Percentiles rank a stretch among this genome's conserved stretches.
These are phyloP conservation scores for Ptychoptera albimana DNA, from an alignment of 2,888 invertebrate genomes.

Conservation along the genomic window DNA sequence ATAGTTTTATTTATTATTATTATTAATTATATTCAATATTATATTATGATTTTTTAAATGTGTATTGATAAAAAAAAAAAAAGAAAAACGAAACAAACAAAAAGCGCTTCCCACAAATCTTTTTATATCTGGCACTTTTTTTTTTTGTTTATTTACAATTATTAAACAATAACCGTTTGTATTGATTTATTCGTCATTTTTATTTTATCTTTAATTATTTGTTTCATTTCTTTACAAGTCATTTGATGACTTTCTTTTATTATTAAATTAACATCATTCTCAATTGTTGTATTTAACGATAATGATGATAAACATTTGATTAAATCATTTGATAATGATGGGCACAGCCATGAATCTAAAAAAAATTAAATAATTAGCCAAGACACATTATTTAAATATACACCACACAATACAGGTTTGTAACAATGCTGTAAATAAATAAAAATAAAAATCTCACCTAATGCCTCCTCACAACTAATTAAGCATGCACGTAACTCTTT, in stretches of 20 bases:
- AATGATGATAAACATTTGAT: slow-evolving; percentile 28
- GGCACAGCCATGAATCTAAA: slow-evolving; percentile 23
- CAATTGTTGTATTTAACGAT: slow-evolving; percentile 27
- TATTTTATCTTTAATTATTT: slow-evolving; percentile 28
- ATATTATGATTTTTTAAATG: no score
- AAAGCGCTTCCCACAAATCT: background rate
- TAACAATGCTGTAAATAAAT: no score
- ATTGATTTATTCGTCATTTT: slow-evolving; percentile 26
- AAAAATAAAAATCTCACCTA: slow-evolving; percentile 18
- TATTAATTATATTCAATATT: no score
- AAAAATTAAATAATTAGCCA: background rate
- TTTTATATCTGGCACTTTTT: background rate
- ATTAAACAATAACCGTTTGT: no score
- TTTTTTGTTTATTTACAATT: background rate
- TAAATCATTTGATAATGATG: slow-evolving; percentile 22
- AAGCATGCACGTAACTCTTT: slow-evolving; percentile 25
- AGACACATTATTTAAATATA: background rate
- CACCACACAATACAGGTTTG: no score
- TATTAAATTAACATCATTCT: slow-evolving; percentile 23
- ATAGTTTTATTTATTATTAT: no score
- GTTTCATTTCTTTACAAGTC: slow-evolving; percentile 24
- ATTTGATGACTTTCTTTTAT: slow-evolving; percentile 27
- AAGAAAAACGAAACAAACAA: background rate
- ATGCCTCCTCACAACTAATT: slow-evolving; percentile 22
- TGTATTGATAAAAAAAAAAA: no score